phyloP scores from a whole-genome alignment of 2,797 vertebrate genomes.

The Siniperca obscura region DNA sequence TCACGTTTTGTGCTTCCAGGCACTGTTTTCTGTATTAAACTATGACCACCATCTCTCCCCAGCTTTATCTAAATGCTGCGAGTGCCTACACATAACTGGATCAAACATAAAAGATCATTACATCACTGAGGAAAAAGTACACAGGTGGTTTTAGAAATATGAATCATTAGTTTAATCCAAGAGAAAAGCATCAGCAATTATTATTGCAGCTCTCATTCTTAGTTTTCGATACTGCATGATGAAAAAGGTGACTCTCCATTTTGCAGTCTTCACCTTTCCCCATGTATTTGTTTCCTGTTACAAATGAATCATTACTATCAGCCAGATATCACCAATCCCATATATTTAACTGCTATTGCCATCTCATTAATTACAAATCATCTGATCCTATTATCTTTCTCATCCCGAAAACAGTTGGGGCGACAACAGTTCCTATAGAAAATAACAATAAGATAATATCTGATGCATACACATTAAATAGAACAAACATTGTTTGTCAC shows the following conservation, averaged over 20 bases:
- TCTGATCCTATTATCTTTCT: constrained; percentile 58
- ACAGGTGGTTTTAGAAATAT: neutral
- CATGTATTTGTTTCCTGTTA: constrained; percentile 7
- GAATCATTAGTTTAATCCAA: neutral
- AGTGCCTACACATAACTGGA: neutral
- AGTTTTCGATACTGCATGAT: neutral
- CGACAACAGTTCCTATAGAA: constrained; percentile 23
- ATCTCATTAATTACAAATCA: constrained; percentile 64
- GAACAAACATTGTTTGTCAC: constrained; percentile 63
- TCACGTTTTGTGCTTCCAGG: neutral
- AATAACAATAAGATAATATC: constrained; percentile 37
- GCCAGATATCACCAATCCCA: constrained; percentile 7
- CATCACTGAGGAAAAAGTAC: neutral
- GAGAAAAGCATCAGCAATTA: neutral
- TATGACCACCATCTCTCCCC: neutral
- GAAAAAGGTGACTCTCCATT: neutral
- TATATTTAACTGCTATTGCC: constrained; percentile 34
- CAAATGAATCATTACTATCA: neutral
- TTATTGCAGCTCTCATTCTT: neutral
- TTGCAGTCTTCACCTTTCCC: neutral
- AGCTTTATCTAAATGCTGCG: neutral
- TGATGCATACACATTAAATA: constrained; percentile 53
- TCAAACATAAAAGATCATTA: neutral
- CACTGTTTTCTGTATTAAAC: neutral
- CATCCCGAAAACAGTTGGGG: constrained; percentile 63